Evolutionary conservation across 2,888 invertebrate genomes (phyloP).

Genomic region (Cosmia trapezina): DNA sequence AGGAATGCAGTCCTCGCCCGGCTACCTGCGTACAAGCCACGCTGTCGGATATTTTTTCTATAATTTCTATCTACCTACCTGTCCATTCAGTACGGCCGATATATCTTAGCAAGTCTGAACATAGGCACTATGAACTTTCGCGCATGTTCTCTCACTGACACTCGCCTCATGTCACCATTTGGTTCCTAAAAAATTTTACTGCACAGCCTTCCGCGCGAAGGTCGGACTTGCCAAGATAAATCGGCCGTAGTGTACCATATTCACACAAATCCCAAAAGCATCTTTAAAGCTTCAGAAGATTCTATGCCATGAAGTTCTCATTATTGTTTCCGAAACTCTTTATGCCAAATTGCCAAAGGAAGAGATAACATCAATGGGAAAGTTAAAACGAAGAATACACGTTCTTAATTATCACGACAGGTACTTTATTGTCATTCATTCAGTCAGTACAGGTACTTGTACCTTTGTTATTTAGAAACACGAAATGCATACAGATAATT

Average conservation of each 20-base stretch:
- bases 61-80: conserved; percentile 25
- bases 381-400: conserved; percentile 48
- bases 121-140: too few species aligned
- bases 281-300: conserved; percentile 2
- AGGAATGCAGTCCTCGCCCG: conserved; percentile 84
- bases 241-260: not conserved
- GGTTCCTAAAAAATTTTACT: too few species aligned
- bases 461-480: conserved; percentile 19
- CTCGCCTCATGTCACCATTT: too few species aligned
- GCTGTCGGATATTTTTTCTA: conserved; percentile 54
- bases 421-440: conserved; percentile 41
- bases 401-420: conserved; percentile 49
- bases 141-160: too few species aligned
- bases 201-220: too few species aligned
- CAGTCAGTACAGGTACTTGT: conserved; percentile 7
- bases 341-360: conserved; percentile 43
- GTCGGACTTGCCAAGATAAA: too few species aligned
- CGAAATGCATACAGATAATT: conserved; percentile 44
- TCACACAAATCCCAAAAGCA: conserved; percentile 4
- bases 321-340: conserved; percentile 52
- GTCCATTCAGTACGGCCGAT: too few species aligned
- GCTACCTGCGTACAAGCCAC: conserved; percentile 74
- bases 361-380: conserved; percentile 59
- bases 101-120: too few species aligned
- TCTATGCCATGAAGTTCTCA: conserved; percentile 53